Evolutionary conservation across 2,888 invertebrate genomes (phyloP).

Genomic region (Colostygia pectinataria): DNA sequence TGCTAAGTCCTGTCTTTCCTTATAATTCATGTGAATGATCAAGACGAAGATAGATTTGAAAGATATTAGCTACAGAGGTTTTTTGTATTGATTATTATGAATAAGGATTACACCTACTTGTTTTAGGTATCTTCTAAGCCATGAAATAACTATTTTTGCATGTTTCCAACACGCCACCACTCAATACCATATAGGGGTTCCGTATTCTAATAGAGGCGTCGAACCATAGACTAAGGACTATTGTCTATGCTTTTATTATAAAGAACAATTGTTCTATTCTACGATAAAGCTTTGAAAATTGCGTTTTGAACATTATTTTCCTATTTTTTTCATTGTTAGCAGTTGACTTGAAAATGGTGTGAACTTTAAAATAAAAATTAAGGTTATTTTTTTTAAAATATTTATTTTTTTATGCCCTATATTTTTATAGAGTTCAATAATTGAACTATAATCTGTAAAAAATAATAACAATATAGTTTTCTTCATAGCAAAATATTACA

Average conservation of each 20-base stretch:
- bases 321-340: not conserved
- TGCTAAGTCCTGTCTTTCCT: no score
- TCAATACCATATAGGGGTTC: slow-evolving; percentile 25
- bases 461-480: no score
- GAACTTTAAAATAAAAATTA: not conserved
- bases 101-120: no score
- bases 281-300: slow-evolving; percentile 12
- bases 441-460: no score
- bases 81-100: no score
- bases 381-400: not conserved
- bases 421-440: not conserved
- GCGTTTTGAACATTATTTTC: not conserved
- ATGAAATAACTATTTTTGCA: no score
- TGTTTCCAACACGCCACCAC: slow-evolving; percentile 7
- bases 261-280: slow-evolving; percentile 15
- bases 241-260: slow-evolving; percentile 32
- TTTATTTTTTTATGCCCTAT: not conserved
- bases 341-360: slow-evolving; percentile 2
- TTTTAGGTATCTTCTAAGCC: no score
- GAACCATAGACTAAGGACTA: slow-evolving; percentile 32
- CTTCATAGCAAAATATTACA: no score
- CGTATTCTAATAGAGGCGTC: slow-evolving; percentile 31
- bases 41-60: no score
- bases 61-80: no score
- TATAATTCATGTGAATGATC: no score